Conservation (phyloP, 35 echinoderm and acorn worm genomes). For the Patiria miniata region DNA sequence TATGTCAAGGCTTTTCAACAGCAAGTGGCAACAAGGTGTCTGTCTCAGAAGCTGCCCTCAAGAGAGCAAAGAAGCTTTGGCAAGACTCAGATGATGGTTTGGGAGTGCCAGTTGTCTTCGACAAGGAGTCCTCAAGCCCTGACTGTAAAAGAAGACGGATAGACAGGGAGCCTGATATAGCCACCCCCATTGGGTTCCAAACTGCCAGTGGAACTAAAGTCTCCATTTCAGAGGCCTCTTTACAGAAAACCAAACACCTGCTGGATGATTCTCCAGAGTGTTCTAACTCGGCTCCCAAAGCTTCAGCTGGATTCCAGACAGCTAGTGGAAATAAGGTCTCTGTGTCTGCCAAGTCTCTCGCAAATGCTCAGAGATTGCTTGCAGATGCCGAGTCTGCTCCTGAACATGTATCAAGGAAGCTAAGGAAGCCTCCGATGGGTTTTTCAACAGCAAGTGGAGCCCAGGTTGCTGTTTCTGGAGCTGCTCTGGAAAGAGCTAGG, state of each 20-base stretch:
- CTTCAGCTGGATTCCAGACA: conserved; percentile 44
- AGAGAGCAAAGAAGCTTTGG: neutral
- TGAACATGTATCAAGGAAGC: neutral
- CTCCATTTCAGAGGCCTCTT: conserved; percentile 38
- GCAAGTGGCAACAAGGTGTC: conserved; percentile 22
- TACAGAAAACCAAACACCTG: conserved; percentile 49
- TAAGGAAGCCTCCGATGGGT: neutral
- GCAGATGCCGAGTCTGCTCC: neutral
- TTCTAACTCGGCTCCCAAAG: neutral
- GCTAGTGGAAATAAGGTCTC: conserved; percentile 46
- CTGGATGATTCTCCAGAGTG: conserved; percentile 14
- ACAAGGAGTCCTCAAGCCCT: too few species aligned
- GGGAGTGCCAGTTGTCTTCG: too few species aligned
- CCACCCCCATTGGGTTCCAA: conserved; percentile 43
- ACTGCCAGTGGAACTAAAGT: conserved; percentile 60
- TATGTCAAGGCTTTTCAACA: conserved; percentile 27
- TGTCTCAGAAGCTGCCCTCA: conserved; percentile 14
- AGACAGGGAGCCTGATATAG: too few species aligned
- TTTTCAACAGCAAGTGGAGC: conserved; percentile 65
- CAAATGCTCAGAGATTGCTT: conserved; percentile 49
- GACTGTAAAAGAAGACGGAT: too few species aligned
- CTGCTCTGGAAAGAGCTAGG: conserved; percentile 25
- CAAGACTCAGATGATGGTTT: neutral
- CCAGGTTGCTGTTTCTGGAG: conserved; percentile 51
- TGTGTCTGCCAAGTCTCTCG: conserved; percentile 40